phyloP scores from a whole-genome alignment of 2,113 vertebrate genomes.

The Forbesichthys papilliferus region DNA sequence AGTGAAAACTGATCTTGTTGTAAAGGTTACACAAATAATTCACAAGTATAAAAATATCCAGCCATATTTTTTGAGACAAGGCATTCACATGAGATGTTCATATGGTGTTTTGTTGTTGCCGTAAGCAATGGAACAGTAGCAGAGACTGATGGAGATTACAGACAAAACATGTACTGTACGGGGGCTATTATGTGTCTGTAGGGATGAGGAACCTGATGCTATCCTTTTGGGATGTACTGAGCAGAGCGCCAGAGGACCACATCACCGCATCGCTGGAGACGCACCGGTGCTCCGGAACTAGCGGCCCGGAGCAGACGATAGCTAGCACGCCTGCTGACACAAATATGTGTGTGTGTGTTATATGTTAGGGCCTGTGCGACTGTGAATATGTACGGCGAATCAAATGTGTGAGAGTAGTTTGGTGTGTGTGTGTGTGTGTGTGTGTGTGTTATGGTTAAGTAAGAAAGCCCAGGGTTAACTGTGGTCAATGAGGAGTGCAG shows the following conservation, averaged over 20 bases:
- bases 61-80: no score
- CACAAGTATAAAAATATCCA: no score
- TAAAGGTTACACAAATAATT: no score
- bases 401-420: neutral
- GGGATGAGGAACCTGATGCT: constrained; percentile 10
- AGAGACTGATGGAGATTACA: constrained; percentile 37
- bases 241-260: constrained; percentile 29
- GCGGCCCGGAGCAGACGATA: constrained; percentile 34
- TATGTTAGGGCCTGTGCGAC: neutral
- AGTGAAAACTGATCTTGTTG: no score
- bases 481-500: constrained; percentile 33
- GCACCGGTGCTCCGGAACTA: constrained; percentile 20
- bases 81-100: no score
- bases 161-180: neutral
- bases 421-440: neutral
- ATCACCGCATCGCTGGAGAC: constrained; percentile 47
- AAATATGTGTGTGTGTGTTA: constrained; percentile 4
- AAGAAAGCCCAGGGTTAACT: constrained; percentile 12
- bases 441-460: constrained; percentile 2
- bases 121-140: neutral
- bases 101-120: neutral
- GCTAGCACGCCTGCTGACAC: constrained; percentile 24
- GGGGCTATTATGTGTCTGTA: constrained; percentile 30
- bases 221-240: constrained; percentile 44
- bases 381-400: neutral